These are phyloP conservation scores for Lucilia sericata DNA, from an alignment of 1,140 invertebrate genomes.

Conservation along the genomic window DNA sequence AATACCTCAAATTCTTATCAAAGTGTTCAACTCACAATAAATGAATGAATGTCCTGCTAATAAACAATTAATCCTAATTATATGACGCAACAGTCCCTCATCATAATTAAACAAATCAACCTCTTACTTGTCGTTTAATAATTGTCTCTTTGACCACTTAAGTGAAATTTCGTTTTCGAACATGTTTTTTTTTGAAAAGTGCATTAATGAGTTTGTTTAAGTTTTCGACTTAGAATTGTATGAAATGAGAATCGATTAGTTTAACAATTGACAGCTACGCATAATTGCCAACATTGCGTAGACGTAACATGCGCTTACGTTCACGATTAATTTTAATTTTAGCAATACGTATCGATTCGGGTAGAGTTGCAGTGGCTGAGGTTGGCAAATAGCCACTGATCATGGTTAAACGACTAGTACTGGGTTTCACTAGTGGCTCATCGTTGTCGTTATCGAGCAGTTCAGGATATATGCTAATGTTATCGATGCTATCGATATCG, in stretches of 20 bases:
- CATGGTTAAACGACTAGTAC: constrained; percentile 54
- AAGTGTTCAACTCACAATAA: too few species aligned
- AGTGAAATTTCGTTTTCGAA: too few species aligned
- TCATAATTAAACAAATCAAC: too few species aligned
- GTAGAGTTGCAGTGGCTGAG: constrained; percentile 57
- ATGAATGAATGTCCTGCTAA: too few species aligned
- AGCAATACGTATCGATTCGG: constrained; percentile 62
- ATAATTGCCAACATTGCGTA: constrained; percentile 44
- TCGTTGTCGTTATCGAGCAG: constrained; percentile 50
- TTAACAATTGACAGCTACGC: constrained; percentile 52
- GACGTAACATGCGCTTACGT: constrained; percentile 51
- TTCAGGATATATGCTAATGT: constrained; percentile 64
- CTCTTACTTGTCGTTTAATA: too few species aligned
- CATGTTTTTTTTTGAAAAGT: too few species aligned
- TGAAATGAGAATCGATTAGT: too few species aligned
- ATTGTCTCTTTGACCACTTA: too few species aligned
- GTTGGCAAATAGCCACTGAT: constrained; percentile 61
- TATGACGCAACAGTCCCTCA: too few species aligned
- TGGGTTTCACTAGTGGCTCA: neutral
- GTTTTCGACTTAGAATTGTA: too few species aligned
- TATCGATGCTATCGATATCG: constrained; percentile 64
- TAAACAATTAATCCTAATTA: too few species aligned
- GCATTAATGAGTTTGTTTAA: too few species aligned
- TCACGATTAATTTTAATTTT: constrained; percentile 62
- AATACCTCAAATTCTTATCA: neutral